Evolutionary conservation across 2,113 vertebrate species (phyloP).

Genomic region (Python bivittatus): DNA sequence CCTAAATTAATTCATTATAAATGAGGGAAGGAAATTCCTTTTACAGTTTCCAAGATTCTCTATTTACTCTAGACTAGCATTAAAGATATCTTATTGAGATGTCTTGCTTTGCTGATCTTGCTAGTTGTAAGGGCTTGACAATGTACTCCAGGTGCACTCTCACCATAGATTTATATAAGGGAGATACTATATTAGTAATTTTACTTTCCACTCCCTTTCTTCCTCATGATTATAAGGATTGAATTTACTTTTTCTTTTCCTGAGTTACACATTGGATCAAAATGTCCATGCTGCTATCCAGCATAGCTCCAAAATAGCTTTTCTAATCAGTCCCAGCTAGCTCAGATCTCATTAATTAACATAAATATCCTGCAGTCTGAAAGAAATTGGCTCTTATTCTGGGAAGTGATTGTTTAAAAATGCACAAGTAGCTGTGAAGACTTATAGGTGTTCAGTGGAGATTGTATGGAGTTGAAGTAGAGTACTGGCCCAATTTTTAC

Average conservation of each 20-base stretch:
- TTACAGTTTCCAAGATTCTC: not conserved
- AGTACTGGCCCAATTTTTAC: not conserved
- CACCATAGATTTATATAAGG: not conserved
- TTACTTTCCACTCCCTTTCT: not conserved
- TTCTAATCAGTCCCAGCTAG: not conserved
- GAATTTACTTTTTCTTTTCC: not conserved
- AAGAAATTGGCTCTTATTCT: not conserved
- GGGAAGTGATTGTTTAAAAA: not conserved
- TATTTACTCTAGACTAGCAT: too few species aligned
- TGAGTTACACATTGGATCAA: not conserved
- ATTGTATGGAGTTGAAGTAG: not conserved
- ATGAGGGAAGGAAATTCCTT: not conserved
- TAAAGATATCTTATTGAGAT: too few species aligned
- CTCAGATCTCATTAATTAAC: not conserved
- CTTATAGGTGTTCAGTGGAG: not conserved
- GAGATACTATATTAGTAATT: not conserved
- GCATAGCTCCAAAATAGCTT: not conserved
- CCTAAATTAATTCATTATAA: not conserved
- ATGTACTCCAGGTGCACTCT: not conserved
- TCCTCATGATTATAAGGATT: not conserved
- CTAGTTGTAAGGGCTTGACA: not conserved
- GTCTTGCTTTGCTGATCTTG: too few species aligned
- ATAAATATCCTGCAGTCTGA: not conserved
- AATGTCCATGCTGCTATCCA: not conserved
- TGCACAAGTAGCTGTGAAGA: not conserved